Percentiles rank a stretch among this genome's conserved stretches.
These are phyloP conservation scores for Drymodes brunneopygia DNA, from an alignment of 2,113 vertebrate species.

Conservation along the genomic window DNA sequence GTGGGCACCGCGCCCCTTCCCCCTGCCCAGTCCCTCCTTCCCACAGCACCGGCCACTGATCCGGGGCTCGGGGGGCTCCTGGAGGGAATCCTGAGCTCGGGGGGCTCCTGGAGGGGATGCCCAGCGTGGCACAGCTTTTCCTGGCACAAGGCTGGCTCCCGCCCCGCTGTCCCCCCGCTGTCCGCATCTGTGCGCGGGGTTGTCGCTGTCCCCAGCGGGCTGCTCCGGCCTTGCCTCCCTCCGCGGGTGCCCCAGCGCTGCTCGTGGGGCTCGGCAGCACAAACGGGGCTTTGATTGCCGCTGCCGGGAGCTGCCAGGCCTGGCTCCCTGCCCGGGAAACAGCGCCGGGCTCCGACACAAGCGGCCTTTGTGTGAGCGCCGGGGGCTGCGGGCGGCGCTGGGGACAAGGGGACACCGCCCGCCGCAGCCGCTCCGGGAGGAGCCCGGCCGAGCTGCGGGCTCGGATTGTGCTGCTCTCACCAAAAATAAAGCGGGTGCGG, in stretches of 20 bases:
- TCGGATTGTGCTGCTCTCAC: not conserved
- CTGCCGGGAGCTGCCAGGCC: slow-evolving; percentile 50
- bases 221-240: not conserved
- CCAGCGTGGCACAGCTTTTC: not conserved
- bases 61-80: too few relatives aligned
- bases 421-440: not conserved
- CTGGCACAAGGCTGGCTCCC: not conserved
- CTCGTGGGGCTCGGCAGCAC: not conserved
- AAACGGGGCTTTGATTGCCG: slow-evolving; percentile 55
- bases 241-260: not conserved
- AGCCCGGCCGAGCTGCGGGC: not conserved
- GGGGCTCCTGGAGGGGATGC: not conserved
- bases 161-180: not conserved
- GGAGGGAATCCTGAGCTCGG: too few relatives aligned
- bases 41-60: too few relatives aligned
- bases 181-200: not conserved
- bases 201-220: not conserved
- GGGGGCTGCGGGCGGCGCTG: not conserved
- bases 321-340: slow-evolving; percentile 61
- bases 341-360: slow-evolving; percentile 33
- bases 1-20: too few relatives aligned
- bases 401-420: not conserved
- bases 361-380: slow-evolving; percentile 59
- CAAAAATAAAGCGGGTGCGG: not conserved
- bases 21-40: too few relatives aligned